Evolutionary conservation across 2,888 invertebrate species (phyloP).

Genomic region (Orchesella flavescens): DNA sequence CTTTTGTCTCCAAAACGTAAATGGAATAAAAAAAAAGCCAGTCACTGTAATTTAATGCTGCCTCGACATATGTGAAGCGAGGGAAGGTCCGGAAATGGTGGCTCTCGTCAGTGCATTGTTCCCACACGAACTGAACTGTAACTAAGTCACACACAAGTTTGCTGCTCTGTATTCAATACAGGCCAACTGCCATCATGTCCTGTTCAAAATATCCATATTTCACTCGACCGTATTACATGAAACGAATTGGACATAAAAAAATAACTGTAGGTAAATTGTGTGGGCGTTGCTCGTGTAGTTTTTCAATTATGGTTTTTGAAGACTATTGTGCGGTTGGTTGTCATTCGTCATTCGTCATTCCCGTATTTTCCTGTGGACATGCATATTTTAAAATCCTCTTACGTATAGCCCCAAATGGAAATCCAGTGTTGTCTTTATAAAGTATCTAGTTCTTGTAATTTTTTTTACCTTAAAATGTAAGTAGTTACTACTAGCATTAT

Average conservation of each 20-base stretch:
- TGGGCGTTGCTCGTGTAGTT: slow-evolving; percentile 44
- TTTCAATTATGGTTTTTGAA: slow-evolving; percentile 32
- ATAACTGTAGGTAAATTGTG: slow-evolving; percentile 41
- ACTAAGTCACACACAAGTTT: neutral
- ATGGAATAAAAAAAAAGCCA: slow-evolving; percentile 29
- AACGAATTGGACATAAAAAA: slow-evolving; percentile 15
- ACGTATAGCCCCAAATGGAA: slow-evolving; percentile 31
- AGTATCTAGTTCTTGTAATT: slow-evolving; percentile 14
- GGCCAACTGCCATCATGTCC: neutral
- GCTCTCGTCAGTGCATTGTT: slow-evolving; percentile 48
- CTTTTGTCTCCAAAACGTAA: slow-evolving; percentile 31
- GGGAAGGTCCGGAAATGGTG: slow-evolving; percentile 54
- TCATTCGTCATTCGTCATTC: slow-evolving; percentile 24
- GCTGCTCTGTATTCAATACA: neutral
- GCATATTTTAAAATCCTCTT: slow-evolving; percentile 18
- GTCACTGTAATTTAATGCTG: slow-evolving; percentile 23
- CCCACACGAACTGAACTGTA: slow-evolving; percentile 54
- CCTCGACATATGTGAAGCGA: slow-evolving; percentile 51
- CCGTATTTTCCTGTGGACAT: neutral
- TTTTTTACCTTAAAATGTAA: slow-evolving; percentile 53
- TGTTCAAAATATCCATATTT: no score
- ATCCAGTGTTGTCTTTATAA: slow-evolving; percentile 42
- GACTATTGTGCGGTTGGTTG: slow-evolving; percentile 3
- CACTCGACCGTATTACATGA: neutral
- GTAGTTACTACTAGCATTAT: no score